Percentiles rank a stretch among this genome's conserved stretches.
phyloP scores from a whole-genome alignment of 2,113 vertebrate species.

The Pelecanus crispus region DNA sequence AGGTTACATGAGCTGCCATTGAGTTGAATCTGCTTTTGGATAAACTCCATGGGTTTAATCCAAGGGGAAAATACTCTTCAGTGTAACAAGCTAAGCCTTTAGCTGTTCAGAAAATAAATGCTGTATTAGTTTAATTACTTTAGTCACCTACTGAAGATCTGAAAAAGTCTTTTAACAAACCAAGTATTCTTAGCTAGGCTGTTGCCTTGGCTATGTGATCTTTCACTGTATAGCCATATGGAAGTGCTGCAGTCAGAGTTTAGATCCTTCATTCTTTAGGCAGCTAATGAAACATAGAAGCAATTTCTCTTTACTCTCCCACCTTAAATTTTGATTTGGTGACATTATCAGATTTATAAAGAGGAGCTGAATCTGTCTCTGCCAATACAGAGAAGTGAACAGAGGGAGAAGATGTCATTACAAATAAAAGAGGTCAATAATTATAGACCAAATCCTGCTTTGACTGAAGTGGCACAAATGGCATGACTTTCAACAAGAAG shows the following conservation, averaged over 20 bases:
- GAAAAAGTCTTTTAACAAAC: neutral
- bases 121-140: neutral
- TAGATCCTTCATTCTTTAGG: neutral
- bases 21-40: neutral
- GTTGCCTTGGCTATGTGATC: neutral
- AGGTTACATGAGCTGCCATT: neutral
- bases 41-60: neutral
- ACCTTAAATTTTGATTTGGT: neutral
- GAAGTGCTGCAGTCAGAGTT: neutral
- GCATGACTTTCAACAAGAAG: neutral
- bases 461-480: neutral
- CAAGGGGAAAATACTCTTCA: neutral
- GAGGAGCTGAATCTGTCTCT: neutral
- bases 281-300: neutral
- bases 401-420: neutral
- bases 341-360: neutral
- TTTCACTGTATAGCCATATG: neutral
- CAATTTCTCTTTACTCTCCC: neutral
- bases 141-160: neutral
- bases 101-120: neutral
- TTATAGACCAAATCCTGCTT: neutral
- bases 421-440: neutral
- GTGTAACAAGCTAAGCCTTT: neutral
- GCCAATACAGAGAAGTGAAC: neutral
- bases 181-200: neutral